A percentile compares a stretch with the other conserved stretches of the same genome.
Evolutionary conservation across 2,113 vertebrate genomes (phyloP).

Genomic region (Thermophis baileyi): DNA sequence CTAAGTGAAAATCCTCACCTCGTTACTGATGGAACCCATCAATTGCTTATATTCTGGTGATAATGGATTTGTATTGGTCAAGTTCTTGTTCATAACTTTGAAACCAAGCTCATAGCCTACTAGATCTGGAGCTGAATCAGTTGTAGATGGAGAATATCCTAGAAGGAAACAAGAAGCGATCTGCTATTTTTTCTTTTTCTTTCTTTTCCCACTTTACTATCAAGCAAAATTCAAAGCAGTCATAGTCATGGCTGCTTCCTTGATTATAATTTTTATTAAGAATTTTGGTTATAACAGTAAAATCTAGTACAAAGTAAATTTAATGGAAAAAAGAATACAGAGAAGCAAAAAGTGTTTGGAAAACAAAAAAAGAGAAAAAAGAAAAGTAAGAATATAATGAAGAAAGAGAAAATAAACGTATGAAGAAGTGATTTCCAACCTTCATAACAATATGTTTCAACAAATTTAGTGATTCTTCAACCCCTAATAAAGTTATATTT

Average conservation of each 20-base stretch:
- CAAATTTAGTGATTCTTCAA: not conserved
- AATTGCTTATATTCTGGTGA: constrained; percentile 57
- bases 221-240: not conserved
- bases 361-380: not conserved
- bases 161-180: not conserved
- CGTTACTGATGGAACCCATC: constrained; percentile 49
- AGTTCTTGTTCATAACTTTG: constrained; percentile 65
- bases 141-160: constrained; percentile 6
- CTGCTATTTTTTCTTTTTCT: not conserved
- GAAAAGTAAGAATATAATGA: not conserved
- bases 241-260: not conserved
- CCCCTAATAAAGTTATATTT: not conserved
- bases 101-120: constrained; percentile 62
- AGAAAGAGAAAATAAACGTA: not conserved
- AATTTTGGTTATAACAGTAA: not conserved
- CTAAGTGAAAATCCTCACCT: constrained; percentile 53
- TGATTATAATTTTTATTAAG: not conserved
- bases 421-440: not conserved
- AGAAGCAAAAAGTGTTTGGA: not conserved
- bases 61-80: constrained; percentile 51
- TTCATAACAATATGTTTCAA: not conserved
- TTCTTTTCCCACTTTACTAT: not conserved
- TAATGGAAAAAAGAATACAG: not conserved
- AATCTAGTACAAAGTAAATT: not conserved
- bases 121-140: not conserved